A percentile compares a stretch with the other conserved stretches of the same genome.
Evolutionary conservation across 2,888 invertebrate genomes (phyloP).

Genomic region (Atrina japonica): DNA sequence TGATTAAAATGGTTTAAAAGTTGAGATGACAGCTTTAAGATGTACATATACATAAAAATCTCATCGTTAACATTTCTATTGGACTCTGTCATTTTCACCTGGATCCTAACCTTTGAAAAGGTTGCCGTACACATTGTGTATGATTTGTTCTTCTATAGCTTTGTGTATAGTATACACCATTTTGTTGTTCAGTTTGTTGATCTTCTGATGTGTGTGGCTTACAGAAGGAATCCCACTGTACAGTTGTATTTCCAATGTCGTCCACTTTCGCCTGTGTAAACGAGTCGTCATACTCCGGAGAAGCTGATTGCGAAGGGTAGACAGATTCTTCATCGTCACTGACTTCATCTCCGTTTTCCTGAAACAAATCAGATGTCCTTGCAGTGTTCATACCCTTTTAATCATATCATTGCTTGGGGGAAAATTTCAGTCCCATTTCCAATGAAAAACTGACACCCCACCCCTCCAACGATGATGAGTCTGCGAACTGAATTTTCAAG

Average conservation of each 20-base stretch:
- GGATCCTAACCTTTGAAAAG: constrained; percentile 47
- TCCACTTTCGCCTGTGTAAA: constrained; percentile 43
- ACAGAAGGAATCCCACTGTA: constrained; percentile 37
- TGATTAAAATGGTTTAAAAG: no score
- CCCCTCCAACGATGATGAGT: no score
- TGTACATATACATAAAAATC: no score
- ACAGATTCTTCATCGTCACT: not conserved
- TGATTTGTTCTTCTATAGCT: constrained; percentile 36
- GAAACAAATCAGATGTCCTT: not conserved
- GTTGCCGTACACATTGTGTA: constrained; percentile 37
- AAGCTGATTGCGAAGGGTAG: not conserved
- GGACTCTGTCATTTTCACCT: no score
- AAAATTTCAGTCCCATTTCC: no score
- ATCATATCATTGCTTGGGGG: no score
- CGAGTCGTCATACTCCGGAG: constrained; percentile 24
- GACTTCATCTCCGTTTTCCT: no score
- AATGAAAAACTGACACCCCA: no score
- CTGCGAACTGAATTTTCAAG: no score
- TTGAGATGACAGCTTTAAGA: no score
- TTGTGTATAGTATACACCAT: constrained; percentile 41
- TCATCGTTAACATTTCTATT: no score
- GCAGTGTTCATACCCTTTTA: not conserved
- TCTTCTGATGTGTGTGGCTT: not conserved
- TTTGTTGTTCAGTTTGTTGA: not conserved
- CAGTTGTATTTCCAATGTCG: constrained; percentile 35